phyloP scores from a whole-genome alignment of 2,888 invertebrate genomes.

The Leptopilina drosophilae region DNA sequence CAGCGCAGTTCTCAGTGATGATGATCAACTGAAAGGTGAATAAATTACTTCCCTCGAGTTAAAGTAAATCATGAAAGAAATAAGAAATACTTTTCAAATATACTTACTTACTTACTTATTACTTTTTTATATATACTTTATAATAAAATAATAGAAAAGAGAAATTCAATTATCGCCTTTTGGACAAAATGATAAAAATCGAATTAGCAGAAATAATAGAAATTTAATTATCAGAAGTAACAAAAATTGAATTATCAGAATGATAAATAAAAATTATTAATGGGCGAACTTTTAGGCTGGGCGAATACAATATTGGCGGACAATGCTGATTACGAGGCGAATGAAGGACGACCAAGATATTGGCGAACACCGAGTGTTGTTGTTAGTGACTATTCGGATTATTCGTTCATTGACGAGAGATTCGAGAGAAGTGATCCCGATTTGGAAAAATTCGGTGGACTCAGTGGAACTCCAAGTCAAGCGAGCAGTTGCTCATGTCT shows the following conservation, averaged over 20 bases:
- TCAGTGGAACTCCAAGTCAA: constrained; percentile 67
- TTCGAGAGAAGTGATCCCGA: constrained; percentile 70
- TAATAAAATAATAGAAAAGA: too few relatives aligned
- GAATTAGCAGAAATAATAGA: too few relatives aligned
- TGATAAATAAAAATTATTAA: not conserved
- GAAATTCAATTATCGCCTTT: too few relatives aligned
- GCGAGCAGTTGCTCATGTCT: constrained; percentile 73
- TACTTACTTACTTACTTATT: too few relatives aligned
- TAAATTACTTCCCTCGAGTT: not conserved
- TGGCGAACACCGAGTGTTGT: constrained; percentile 92
- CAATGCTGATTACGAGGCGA: constrained; percentile 66
- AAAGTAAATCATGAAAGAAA: too few relatives aligned
- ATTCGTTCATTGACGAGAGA: constrained; percentile 75
- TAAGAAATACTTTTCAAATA: too few relatives aligned
- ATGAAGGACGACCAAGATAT: constrained; percentile 77
- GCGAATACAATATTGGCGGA: constrained; percentile 64
- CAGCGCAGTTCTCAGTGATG: constrained; percentile 79
- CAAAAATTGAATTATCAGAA: too few relatives aligned
- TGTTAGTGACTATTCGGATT: constrained; percentile 92
- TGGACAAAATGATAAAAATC: too few relatives aligned
- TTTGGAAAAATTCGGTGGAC: constrained; percentile 69
- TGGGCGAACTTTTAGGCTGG: constrained; percentile 62
- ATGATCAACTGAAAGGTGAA: constrained; percentile 75
- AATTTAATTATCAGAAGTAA: too few relatives aligned
- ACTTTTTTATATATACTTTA: too few relatives aligned